Percentiles rank a stretch among this genome's conserved stretches.
These are phyloP conservation scores for Clarias batrachus DNA, from an alignment of 2,113 vertebrate genomes.

Conservation along the genomic window DNA sequence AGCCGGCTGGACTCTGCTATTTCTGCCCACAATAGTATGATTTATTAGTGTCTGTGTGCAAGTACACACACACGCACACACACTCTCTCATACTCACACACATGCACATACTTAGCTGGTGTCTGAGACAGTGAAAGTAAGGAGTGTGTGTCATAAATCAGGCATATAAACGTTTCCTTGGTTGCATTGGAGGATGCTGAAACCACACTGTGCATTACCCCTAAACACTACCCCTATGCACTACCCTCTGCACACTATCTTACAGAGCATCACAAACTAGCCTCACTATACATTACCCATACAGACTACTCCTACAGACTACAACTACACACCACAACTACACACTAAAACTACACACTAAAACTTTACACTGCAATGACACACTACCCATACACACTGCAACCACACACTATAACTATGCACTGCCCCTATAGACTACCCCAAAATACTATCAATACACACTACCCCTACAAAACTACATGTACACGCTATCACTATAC, in stretches of 20 bases:
- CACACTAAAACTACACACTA: background rate
- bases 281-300: background rate
- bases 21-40: background rate
- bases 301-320: background rate
- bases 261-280: background rate
- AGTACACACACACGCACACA: background rate
- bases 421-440: too few relatives aligned
- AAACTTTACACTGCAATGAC: background rate
- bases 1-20: background rate
- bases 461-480: background rate
- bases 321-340: background rate
- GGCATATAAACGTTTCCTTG: background rate
- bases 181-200: background rate
- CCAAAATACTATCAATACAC: background rate
- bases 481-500: background rate
- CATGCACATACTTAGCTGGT: background rate
- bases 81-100: background rate
- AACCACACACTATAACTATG: background rate
- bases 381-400: background rate
- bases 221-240: background rate
- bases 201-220: background rate
- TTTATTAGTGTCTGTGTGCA: background rate
- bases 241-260: background rate
- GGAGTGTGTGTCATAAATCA: slow-evolving; percentile 15
- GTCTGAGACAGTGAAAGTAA: slow-evolving; percentile 12